Evolutionary conservation across 92 coral and sea anemone genomes (phyloP).

Genomic region (Actinostola sp.): DNA sequence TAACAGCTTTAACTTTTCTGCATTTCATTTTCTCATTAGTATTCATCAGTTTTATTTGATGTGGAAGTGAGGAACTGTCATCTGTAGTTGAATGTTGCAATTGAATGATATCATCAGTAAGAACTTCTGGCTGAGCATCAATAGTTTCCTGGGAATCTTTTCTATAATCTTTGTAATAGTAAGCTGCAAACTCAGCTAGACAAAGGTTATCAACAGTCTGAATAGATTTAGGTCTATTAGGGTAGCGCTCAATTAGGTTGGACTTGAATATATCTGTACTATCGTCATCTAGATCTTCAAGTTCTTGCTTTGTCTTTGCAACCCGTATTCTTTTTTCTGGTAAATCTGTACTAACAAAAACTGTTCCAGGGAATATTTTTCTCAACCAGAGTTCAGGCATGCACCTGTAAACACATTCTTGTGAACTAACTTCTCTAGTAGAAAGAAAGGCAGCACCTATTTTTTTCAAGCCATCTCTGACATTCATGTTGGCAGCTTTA

Average conservation of each 20-base stretch:
- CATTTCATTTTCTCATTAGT: slow-evolving; percentile 40
- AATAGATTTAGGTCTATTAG: slow-evolving; percentile 37
- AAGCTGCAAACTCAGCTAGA: slow-evolving; percentile 76
- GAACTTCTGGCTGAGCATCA: slow-evolving; percentile 66
- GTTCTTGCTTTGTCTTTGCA: too few species aligned
- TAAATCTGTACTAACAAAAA: slow-evolving; percentile 50
- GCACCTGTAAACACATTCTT: slow-evolving; percentile 59
- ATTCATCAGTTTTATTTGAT: slow-evolving; percentile 40
- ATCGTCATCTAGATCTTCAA: slow-evolving; percentile 58
- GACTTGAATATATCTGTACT: slow-evolving; percentile 61
- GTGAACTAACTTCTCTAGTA: slow-evolving; percentile 56
- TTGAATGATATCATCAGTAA: slow-evolving; percentile 48
- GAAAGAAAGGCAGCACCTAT: slow-evolving; percentile 68
- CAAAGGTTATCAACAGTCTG: slow-evolving; percentile 24
- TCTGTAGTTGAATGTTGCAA: slow-evolving; percentile 20
- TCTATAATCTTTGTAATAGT: slow-evolving; percentile 61
- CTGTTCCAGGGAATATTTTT: slow-evolving; percentile 70
- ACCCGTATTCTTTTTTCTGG: too few species aligned
- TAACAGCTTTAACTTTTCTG: slow-evolving; percentile 42
- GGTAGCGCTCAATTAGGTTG: slow-evolving; percentile 28
- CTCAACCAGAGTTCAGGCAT: slow-evolving; percentile 67
- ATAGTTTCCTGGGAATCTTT: slow-evolving; percentile 22
- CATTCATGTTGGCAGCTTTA: slow-evolving; percentile 16
- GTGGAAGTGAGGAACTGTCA: slow-evolving; percentile 27
- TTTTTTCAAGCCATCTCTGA: slow-evolving; percentile 42